A percentile compares a stretch with the other conserved stretches of the same genome.
phyloP scores from a whole-genome alignment of 2,113 vertebrate species.

The Phasianus colchicus region DNA sequence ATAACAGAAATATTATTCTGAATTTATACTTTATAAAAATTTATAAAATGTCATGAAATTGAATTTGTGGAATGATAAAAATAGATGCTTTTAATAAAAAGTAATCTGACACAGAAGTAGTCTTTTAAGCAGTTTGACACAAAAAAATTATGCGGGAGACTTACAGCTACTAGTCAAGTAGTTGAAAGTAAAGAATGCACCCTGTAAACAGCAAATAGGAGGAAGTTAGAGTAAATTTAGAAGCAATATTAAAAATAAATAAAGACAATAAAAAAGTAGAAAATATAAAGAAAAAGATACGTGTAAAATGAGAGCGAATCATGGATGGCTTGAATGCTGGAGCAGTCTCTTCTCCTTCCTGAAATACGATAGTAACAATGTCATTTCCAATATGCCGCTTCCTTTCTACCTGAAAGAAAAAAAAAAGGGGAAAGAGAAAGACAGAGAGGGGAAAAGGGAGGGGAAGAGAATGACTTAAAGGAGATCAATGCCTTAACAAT shows the following conservation, averaged over 20 bases:
- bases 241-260: background rate
- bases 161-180: background rate
- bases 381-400: constrained; percentile 99
- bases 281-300: constrained; percentile 85
- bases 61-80: background rate
- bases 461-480: background rate
- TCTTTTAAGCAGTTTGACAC: background rate
- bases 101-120: too few relatives aligned
- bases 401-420: constrained; percentile 90
- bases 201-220: background rate
- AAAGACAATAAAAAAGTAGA: background rate
- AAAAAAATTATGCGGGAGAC: background rate
- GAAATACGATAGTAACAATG: constrained; percentile 98
- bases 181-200: background rate
- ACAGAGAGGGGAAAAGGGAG: background rate
- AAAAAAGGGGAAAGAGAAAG: background rate
- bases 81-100: background rate
- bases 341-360: constrained; percentile 94
- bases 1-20: background rate
- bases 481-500: background rate
- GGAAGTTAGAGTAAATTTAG: background rate
- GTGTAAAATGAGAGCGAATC: constrained; percentile 99
- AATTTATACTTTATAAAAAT: background rate
- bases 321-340: constrained; percentile 97
- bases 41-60: background rate